Percentiles rank a stretch among this genome's conserved stretches.
These are phyloP conservation scores for Halcyon chelicuti DNA, from an alignment of 2,797 vertebrate species.

Conservation along the genomic window DNA sequence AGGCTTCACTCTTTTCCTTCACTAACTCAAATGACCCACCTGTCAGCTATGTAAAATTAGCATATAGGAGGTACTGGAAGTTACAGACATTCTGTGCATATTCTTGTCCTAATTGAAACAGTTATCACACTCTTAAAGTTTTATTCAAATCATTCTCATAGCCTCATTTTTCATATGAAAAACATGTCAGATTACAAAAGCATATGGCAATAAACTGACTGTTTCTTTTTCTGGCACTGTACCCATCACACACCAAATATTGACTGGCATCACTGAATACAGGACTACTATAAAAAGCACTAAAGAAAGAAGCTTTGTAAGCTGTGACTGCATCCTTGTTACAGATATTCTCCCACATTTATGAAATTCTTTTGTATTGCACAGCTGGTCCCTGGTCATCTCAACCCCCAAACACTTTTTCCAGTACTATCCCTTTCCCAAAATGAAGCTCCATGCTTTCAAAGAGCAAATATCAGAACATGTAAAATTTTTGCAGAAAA, in stretches of 20 bases:
- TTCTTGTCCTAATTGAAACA: constrained; percentile 3
- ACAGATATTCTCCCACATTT: neutral
- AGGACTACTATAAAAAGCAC: neutral
- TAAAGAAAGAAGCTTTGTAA: neutral
- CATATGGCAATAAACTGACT: neutral
- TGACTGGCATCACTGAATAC: neutral
- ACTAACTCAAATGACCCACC: constrained; percentile 66
- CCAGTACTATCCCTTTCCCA: neutral
- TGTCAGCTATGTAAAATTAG: constrained; percentile 71
- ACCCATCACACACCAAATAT: neutral
- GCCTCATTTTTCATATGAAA: neutral
- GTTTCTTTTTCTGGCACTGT: neutral
- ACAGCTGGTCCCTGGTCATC: neutral
- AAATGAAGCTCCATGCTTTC: neutral
- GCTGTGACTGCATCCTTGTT: neutral
- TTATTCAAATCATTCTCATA: constrained; percentile 50
- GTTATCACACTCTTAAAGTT: constrained; percentile 44
- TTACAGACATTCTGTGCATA: neutral
- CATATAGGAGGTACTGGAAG: constrained; percentile 49
- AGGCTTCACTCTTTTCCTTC: constrained; percentile 32
- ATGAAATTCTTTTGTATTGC: neutral
- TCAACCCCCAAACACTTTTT: neutral
- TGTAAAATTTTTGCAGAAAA: neutral
- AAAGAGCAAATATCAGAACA: neutral
- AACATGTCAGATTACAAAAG: neutral